Conservation (phyloP, 2,888 invertebrate species). For the Oxyscelio sp. region DNA sequence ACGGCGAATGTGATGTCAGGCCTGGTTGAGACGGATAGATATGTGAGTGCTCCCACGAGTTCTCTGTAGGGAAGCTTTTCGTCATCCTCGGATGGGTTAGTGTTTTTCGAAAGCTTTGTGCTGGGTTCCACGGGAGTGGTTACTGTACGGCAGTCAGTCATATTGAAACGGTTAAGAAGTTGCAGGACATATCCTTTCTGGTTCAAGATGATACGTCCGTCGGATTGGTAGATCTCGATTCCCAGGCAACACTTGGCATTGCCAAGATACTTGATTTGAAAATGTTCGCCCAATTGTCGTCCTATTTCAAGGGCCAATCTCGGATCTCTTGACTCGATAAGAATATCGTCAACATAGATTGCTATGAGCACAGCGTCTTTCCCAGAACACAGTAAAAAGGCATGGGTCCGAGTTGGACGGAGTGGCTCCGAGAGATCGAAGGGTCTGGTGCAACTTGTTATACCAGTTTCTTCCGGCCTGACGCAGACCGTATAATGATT, state of each 20-base stretch:
- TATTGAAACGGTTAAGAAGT: not conserved
- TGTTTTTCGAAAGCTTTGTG: too few species aligned
- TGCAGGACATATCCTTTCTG: not conserved
- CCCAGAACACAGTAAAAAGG: not conserved
- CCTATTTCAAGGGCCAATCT: too few species aligned
- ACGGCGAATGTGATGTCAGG: constrained; percentile 59
- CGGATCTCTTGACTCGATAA: not conserved
- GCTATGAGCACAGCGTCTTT: too few species aligned
- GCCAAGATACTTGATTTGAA: too few species aligned
- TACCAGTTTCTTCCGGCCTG: constrained; percentile 72
- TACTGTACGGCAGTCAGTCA: too few species aligned
- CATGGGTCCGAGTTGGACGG: constrained; percentile 20
- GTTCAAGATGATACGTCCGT: not conserved
- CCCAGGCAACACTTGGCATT: too few species aligned
- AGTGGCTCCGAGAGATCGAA: not conserved
- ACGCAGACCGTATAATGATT: constrained; percentile 26
- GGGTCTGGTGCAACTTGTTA: constrained; percentile 25
- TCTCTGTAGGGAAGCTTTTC: constrained; percentile 46
- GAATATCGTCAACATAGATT: not conserved
- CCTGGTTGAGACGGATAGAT: constrained; percentile 44
- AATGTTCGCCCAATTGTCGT: too few species aligned
- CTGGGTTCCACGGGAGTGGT: too few species aligned
- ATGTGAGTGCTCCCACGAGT: constrained; percentile 50
- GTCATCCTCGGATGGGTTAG: not conserved
- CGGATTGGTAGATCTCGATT: too few species aligned